Evolutionary conservation across 2,113 vertebrate genomes (phyloP), one percentile per base, ranked within the genome.

Genomic region (Colius striatus): DNA sequence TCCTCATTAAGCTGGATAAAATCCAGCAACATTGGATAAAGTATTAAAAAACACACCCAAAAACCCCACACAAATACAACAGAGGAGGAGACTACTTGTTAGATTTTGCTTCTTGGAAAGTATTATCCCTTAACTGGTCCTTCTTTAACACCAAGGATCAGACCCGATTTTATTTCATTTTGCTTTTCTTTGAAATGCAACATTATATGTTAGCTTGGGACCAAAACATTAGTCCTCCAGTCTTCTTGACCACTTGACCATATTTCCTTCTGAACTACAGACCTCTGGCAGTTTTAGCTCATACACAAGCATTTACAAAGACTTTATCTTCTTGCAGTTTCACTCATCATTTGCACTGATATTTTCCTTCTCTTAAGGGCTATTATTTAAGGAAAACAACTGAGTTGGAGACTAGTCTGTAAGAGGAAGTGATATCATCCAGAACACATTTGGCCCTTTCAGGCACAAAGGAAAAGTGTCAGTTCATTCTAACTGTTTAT

Each of bases 351-450:
- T 70, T 45, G 23, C 50, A 68, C 48, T 47, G 47, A 17, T 53
- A 63, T 55, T 86, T 61, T 38, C n/a, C 65, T 55, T 48, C 48
- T 29, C n/a, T 65, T 76, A 63, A 81, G 65, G 55, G 78, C 54
- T 48, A 26, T 65, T 73, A 77, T 43, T 84, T 23, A 80, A 87
- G 73, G 63, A 32, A 71, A 79, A 90, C 54, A 76, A 67, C n/a
- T 20, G 68, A 91, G 74, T 34, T 10, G 58, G 68, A 81, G 78
- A 63, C 75, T 41, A n/a, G 3, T 58, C 41, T 62, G 36, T 17
- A 86, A 38, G 29, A 81, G 83, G 78, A 94, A 89, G 47, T 77
- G 66, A 62, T 74, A 91, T 57, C 80, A 91, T 66, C 62, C 85
- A 80, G 34, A 91, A 93, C 84, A 83, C 63, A 58, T 91, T 79